Evolutionary conservation across 2,113 vertebrate genomes (phyloP).

Genomic region (Nasalis larvatus): DNA sequence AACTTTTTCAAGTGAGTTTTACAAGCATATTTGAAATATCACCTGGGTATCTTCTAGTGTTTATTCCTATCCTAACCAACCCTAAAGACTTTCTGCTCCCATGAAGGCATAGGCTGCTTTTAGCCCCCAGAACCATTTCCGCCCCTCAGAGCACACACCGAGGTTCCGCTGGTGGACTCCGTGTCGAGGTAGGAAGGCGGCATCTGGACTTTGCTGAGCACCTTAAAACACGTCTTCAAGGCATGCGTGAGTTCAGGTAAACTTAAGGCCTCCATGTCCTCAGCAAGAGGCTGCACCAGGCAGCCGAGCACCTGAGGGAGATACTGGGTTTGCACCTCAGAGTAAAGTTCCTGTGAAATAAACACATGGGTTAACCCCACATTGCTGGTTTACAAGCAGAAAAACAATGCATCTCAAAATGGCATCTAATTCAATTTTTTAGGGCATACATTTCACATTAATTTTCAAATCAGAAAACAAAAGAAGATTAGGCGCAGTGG

Average conservation of each 20-base stretch:
- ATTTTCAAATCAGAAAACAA: not conserved
- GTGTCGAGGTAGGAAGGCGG: conserved; percentile 92
- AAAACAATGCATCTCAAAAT: not conserved
- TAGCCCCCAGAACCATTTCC: accelerated
- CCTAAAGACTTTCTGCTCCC: too few relatives aligned
- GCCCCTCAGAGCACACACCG: conserved; percentile 69
- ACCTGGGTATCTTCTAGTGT: accelerated
- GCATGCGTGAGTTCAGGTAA: conserved; percentile 91
- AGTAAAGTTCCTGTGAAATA: conserved; percentile 92
- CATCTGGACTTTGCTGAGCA: conserved; percentile 98
- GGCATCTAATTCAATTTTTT: not conserved
- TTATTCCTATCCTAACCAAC: not conserved
- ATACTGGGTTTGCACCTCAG: conserved; percentile 94
- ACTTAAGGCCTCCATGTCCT: conserved; percentile 85
- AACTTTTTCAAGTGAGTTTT: not conserved
- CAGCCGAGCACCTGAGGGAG: conserved; percentile 95
- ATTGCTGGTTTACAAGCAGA: accelerated
- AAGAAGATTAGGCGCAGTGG: too few relatives aligned
- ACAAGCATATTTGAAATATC: accelerated
- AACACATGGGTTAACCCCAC: accelerated
- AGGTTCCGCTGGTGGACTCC: conserved; percentile 69
- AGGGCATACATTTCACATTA: not conserved
- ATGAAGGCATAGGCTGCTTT: not conserved
- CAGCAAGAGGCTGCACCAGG: conserved; percentile 88
- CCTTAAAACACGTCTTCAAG: conserved; percentile 93